These are phyloP conservation scores for Chloebia gouldiae DNA, from an alignment of 2,113 vertebrate genomes.

Conservation along the genomic window DNA sequence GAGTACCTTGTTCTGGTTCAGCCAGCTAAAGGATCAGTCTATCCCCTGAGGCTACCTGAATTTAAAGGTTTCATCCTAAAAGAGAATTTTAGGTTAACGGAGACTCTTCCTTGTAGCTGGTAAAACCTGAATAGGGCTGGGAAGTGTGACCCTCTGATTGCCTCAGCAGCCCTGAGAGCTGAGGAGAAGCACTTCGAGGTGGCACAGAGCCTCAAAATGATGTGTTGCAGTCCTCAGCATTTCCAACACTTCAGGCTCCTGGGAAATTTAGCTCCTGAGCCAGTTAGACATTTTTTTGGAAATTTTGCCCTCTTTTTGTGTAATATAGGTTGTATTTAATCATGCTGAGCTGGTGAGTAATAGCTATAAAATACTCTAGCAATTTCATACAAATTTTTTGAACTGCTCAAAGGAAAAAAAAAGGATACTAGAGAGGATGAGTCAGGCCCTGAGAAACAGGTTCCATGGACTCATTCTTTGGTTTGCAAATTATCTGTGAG, in stretches of 20 bases:
- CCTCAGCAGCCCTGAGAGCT: neutral
- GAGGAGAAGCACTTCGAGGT: neutral
- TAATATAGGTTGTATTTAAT: conserved; percentile 6
- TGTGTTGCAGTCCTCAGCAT: neutral
- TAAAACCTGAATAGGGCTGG: neutral
- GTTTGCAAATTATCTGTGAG: neutral
- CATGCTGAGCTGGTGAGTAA: conserved; percentile 23
- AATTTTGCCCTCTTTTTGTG: neutral
- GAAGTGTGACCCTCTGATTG: neutral
- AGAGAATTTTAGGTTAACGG: neutral
- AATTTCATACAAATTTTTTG: neutral
- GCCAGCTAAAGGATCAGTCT: neutral
- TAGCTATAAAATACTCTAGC: neutral
- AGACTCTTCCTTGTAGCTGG: neutral
- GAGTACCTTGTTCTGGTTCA: neutral
- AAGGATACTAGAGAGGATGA: neutral
- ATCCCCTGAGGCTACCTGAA: neutral
- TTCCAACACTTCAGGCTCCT: neutral
- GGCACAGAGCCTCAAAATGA: neutral
- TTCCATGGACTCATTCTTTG: neutral
- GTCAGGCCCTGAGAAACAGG: neutral
- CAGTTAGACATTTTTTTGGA: neutral
- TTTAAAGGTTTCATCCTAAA: neutral
- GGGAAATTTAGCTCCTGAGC: conserved; percentile 18
- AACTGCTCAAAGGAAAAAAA: neutral